Evolutionary conservation across 2,113 vertebrate genomes (phyloP).

Genomic region (Entomyzon cyanotis): DNA sequence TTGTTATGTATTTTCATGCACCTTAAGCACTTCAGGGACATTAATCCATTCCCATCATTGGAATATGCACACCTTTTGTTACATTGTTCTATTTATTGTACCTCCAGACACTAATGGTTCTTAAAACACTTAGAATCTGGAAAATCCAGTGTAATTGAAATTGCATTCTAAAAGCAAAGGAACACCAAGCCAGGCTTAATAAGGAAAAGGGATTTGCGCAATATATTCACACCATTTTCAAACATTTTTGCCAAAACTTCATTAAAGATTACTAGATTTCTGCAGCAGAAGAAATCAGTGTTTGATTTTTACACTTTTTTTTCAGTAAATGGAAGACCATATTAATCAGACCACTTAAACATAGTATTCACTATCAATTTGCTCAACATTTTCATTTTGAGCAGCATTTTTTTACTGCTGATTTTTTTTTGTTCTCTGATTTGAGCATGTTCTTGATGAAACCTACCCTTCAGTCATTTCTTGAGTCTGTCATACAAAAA

Average conservation of each 20-base stretch:
- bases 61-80: slow-evolving; percentile 5
- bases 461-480: not conserved
- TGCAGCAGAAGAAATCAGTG: not conserved
- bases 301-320: not conserved
- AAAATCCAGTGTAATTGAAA: not conserved
- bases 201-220: not conserved
- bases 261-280: not conserved
- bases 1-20: not conserved
- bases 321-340: not conserved
- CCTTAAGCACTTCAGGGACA: not conserved
- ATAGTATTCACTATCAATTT: not conserved
- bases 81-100: not conserved
- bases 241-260: not conserved
- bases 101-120: not conserved
- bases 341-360: not conserved
- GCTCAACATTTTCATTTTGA: not conserved
- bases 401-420: not conserved
- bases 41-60: not conserved
- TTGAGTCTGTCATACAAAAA: not conserved
- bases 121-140: not conserved
- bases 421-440: not conserved
- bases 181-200: not conserved
- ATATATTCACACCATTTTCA: not conserved
- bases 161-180: not conserved
- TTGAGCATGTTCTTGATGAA: not conserved